A percentile compares a stretch with the other conserved stretches of the same genome.
These are phyloP conservation scores for Dinothrombium tinctorium DNA, from an alignment of 1,140 invertebrate genomes.

Conservation along the genomic window DNA sequence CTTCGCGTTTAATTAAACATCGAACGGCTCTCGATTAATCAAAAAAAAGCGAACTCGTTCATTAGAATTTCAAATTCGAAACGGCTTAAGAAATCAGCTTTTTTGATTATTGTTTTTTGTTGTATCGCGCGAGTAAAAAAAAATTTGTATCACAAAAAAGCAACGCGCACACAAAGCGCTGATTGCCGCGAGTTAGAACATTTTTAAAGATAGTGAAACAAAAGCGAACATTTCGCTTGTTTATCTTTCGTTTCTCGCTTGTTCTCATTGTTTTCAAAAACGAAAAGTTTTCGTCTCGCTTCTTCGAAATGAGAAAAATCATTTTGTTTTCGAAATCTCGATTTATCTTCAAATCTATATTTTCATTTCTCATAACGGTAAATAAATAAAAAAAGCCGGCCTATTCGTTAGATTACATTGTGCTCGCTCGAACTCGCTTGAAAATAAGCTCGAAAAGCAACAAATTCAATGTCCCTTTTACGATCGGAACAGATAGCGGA, in stretches of 20 bases:
- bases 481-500: too few relatives aligned
- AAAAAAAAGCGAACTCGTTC: too few relatives aligned
- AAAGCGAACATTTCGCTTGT: neutral
- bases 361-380: neutral
- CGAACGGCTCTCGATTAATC: too few relatives aligned
- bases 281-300: neutral
- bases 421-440: too few relatives aligned
- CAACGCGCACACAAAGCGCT: neutral
- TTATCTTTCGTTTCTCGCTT: neutral
- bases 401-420: neutral
- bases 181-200: neutral
- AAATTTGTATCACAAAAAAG: neutral
- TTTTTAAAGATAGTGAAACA: neutral
- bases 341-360: conserved; percentile 2
- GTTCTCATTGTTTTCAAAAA: neutral
- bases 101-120: neutral
- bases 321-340: conserved; percentile 3
- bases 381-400: conserved; percentile 15
- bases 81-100: neutral
- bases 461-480: too few relatives aligned
- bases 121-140: neutral
- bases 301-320: conserved; percentile 8
- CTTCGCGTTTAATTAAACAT: too few relatives aligned
- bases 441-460: too few relatives aligned
- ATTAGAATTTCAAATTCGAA: neutral